A percentile compares a stretch with the other conserved stretches of the same genome.
Evolutionary conservation across 2,113 vertebrate genomes (phyloP).

Genomic region (pig (Sus scrofa)): T2T-Sscrofa CM000827.6:75634001-75634500

Average conservation of each 20-base stretch:
- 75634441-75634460: not conserved
- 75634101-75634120: not conserved
- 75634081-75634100: not conserved
- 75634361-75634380: conserved; percentile 20
- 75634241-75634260: not conserved
- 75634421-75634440: not conserved
- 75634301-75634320: not conserved
- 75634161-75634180: not conserved
- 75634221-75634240: conserved; percentile 51
- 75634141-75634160: not conserved
- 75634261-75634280: conserved; percentile 36
- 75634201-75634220: not conserved
- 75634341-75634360: conserved; percentile 31
- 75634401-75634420: not conserved
- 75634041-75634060: not conserved
- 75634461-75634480: conserved; percentile 23
- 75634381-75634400: not conserved
- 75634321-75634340: not conserved
- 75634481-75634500: not conserved
- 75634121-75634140: not conserved
- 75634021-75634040: not conserved
- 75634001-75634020: not conserved
- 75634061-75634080: not conserved
- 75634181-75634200: not conserved
- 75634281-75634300: not conserved